These are phyloP conservation scores for Megalopta genalis DNA, from an alignment of 1,140 invertebrate species.

Conservation along the genomic window DNA sequence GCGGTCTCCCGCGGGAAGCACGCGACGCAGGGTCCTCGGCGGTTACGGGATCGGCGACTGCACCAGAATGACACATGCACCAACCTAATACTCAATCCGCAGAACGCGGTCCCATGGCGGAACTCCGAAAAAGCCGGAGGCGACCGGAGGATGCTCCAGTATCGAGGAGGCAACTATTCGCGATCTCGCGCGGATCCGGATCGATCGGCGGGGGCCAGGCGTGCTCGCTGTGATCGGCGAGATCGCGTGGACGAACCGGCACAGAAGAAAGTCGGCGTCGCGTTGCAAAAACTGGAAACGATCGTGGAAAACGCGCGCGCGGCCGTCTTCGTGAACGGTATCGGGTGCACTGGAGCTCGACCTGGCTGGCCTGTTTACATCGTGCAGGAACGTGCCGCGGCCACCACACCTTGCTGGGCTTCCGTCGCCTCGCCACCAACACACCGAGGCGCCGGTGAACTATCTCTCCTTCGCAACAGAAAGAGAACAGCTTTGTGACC, in stretches of 20 bases:
- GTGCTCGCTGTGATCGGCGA: too few species aligned
- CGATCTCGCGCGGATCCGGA: too few species aligned
- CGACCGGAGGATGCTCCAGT: too few species aligned
- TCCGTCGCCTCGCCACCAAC: constrained; percentile 63
- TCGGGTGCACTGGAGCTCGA: constrained; percentile 63
- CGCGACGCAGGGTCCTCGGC: too few species aligned
- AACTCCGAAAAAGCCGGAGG: not conserved
- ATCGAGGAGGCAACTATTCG: too few species aligned
- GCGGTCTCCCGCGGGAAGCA: too few species aligned
- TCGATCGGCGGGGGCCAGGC: too few species aligned
- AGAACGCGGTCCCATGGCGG: too few species aligned
- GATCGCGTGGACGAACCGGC: not conserved
- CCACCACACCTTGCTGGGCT: constrained; percentile 65
- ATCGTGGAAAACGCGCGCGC: constrained; percentile 19
- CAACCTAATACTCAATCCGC: too few species aligned
- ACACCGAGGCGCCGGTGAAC: constrained; percentile 56
- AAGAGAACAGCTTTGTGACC: constrained; percentile 65
- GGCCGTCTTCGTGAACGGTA: constrained; percentile 59
- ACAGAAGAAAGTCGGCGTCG: not conserved
- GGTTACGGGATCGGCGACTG: too few species aligned
- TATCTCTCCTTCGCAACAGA: constrained; percentile 42
- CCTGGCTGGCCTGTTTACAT: constrained; percentile 63
- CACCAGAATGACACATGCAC: too few species aligned
- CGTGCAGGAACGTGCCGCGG: constrained; percentile 59
- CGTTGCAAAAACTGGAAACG: not conserved